Base-by-base conservation (phyloP, 2,797 vertebrate genomes). In the Tadarida brasiliensis region DNA sequence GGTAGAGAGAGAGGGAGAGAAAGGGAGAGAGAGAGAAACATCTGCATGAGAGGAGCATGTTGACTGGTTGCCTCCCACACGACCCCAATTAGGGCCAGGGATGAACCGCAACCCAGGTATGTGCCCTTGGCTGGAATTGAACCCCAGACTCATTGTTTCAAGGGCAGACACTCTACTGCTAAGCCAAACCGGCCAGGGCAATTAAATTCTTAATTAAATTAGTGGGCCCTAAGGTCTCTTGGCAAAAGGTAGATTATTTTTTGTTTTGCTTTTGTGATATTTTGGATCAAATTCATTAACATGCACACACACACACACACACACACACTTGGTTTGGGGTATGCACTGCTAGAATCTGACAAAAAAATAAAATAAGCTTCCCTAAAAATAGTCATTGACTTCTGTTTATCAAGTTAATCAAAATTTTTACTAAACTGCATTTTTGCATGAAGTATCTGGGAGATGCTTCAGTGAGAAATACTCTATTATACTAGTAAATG, bases 171-270 rank as follows among this genome's bases (percentile, higher is more conserved):
- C 39, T 44, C 39, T 44, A 44, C 39, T 7, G 7, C 39, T 44
- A 7, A 44, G 39, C 39, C 39, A 44, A 44, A 44, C 39, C 7
- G 39, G 39, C 39, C 39, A 44, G 39, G 39, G 49, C 59, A 7
- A 78, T 78, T 95, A 88, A 85, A 96, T 51, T 3, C 93, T 87
- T 94, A 88, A 87, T 92, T 83, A 94, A 76, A 54, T 78, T 35
- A 77, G 7, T 35, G 10, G 16, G 39, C 47, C 4, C 26, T 94
- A 28, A 61, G 22, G 17, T 95, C 19, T 81, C 30, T 49, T 95
- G 56, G n/a, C 2, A 80, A 90, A 95, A 11, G 7, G 11, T 56
- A 77, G 26, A 17, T 59, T 84, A 4, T 26, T 51, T 59, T 81
- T 76, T 87, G 2, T 65, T 65, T 83, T 65, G 30, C 30, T 49